Evolutionary conservation across 1,140 invertebrate genomes (phyloP).

Genomic region (Caligus rogercresseyi): DNA sequence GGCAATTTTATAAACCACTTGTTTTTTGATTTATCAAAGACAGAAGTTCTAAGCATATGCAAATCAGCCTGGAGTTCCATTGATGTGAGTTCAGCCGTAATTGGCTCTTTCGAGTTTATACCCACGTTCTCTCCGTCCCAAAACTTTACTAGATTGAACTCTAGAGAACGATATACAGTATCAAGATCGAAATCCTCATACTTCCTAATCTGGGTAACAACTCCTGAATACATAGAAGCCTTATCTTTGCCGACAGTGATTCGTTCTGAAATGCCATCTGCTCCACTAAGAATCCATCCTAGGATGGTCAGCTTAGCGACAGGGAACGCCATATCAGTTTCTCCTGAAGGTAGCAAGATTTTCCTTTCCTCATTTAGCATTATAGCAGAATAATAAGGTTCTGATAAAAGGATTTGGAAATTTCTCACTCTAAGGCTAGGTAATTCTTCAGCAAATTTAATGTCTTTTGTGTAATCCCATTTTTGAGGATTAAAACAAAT

Average conservation of each 20-base stretch:
- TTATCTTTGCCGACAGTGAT: not conserved
- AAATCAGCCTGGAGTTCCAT: not conserved
- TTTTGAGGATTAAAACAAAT: not conserved
- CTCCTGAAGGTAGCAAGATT: not conserved
- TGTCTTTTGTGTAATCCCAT: not conserved
- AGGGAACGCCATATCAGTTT: not conserved
- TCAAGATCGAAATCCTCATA: not conserved
- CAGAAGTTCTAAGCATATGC: not conserved
- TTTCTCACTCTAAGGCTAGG: not conserved
- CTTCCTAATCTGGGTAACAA: not conserved
- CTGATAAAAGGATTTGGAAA: not conserved
- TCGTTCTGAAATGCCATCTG: not conserved
- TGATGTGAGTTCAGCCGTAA: not conserved
- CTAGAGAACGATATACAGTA: not conserved
- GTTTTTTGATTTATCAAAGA: not conserved
- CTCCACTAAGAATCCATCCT: slow-evolving; percentile 1
- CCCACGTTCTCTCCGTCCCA: slow-evolving; percentile 1
- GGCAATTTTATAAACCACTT: slow-evolving; percentile 1
- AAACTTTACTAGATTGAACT: not conserved
- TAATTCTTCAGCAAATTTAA: not conserved
- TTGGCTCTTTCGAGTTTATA: not conserved
- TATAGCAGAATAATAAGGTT: slow-evolving; percentile 2
- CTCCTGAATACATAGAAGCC: not conserved
- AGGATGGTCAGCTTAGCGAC: not conserved
- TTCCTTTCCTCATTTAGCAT: not conserved